Evolutionary conservation across 1,140 invertebrate species (phyloP).

Genomic region (Bradynema listronoti): DNA sequence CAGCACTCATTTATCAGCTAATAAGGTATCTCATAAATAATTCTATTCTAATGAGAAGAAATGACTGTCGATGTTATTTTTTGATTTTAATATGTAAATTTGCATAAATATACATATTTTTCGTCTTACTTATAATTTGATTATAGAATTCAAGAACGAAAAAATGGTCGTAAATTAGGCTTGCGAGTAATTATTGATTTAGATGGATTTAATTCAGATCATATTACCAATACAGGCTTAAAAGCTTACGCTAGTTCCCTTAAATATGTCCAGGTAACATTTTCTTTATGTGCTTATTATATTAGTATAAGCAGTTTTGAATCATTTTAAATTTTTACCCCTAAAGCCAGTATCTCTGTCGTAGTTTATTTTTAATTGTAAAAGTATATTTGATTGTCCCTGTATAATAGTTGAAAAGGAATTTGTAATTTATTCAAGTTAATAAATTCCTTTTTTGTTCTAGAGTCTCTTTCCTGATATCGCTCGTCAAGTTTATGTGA

Average conservation of each 20-base stretch:
- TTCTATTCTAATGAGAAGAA: no score
- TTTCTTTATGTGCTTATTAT: background rate
- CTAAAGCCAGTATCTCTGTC: background rate
- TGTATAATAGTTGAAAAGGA: background rate
- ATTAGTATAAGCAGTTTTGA: background rate
- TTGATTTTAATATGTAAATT: no score
- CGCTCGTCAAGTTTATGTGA: constrained; percentile 28
- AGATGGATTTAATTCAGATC: constrained; percentile 33
- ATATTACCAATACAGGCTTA: constrained; percentile 20
- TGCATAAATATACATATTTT: no score
- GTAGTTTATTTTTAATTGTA: background rate
- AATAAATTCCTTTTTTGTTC: constrained; percentile 16
- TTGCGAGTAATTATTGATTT: constrained; percentile 32
- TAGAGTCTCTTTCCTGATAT: constrained; percentile 36
- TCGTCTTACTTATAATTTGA: no score
- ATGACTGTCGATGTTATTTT: no score
- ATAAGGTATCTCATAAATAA: no score
- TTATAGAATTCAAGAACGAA: constrained; percentile 29
- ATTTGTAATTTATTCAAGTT: constrained; percentile 2
- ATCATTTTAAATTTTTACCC: constrained; percentile 5
- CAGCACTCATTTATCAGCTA: constrained; percentile 25
- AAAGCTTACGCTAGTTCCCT: constrained; percentile 32
- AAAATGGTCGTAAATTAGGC: constrained; percentile 28
- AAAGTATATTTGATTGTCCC: background rate
- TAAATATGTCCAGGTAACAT: constrained; percentile 18